Evolutionary conservation across 2,797 vertebrate species (phyloP), one percentile per base, ranked within the genome.

Genomic region (Fringilla coelebs): DNA sequence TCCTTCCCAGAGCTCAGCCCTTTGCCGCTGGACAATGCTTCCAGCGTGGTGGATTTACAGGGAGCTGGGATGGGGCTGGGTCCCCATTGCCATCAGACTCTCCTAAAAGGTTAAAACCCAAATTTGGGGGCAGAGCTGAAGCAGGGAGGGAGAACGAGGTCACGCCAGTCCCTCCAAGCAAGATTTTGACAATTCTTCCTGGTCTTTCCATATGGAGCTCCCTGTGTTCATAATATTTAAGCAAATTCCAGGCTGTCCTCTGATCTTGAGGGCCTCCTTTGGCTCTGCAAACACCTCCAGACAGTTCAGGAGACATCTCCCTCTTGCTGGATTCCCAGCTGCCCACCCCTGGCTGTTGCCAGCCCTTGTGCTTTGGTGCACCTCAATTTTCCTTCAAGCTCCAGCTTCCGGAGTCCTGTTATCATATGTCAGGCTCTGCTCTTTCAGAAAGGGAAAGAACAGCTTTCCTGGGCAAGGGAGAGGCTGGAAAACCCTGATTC

Each of bases 91-190:
- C 4, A 2, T 36, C 17, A 34, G 12, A 6, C 2, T 57, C 34
- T 60, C 18, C 70, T 19, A 19, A 73, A 62, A 45, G 9, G 2
- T 85, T 78, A 34, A 81, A 84, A 28, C 28, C 3, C 3, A 2
- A 40, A 11, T 16, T 0, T 36, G 6, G 7, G n/a, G 25, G 3
- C 41, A 80, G 72, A 83, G 41, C 16, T 6, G 28, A 62, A 60
- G 40, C 17, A 10, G 8, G 2, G 16, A 19, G 14, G 32, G 31
- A 40, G 21, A 63, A 79, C 9, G 48, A 67, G 52, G 63, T 24
- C 34, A 25, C 0, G 0, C 15, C 3, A 1, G 18, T n/a, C 49
- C 34, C 28, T 60, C 11, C 0, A 22, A 54, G 58, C 9, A 58
- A 31, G 24, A 22, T 77, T 79, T 90, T 83, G 7, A 26, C 41